A percentile compares a stretch with the other conserved stretches of the same genome.
phyloP scores from a whole-genome alignment of 2,797 vertebrate species.

The Euphonia xanthogaster region DNA sequence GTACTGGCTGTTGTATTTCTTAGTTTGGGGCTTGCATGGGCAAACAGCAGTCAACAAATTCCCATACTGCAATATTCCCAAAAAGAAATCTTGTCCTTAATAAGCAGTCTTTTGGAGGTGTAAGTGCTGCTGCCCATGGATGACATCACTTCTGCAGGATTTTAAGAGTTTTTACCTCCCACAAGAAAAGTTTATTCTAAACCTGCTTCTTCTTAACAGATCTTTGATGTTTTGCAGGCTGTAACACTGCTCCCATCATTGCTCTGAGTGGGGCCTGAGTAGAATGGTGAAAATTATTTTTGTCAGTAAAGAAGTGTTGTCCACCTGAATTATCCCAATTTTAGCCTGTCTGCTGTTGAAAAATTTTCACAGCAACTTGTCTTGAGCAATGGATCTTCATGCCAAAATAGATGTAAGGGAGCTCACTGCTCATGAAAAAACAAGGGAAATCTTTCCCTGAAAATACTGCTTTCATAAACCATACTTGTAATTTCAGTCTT shows the following conservation, averaged over 20 bases:
- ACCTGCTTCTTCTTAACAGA: not conserved
- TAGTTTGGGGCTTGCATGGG: not conserved
- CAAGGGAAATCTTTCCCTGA: not conserved
- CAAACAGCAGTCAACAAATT: not conserved
- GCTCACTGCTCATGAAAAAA: not conserved
- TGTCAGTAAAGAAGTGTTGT: not conserved
- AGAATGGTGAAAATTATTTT: not conserved
- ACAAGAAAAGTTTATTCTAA: not conserved
- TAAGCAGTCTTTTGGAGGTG: not conserved
- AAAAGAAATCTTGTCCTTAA: not conserved
- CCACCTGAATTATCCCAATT: not conserved
- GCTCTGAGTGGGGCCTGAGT: fast-evolving
- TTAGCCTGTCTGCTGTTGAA: not conserved
- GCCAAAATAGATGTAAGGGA: not conserved
- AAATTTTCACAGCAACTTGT: not conserved
- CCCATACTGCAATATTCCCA: not conserved
- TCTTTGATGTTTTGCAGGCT: not conserved
- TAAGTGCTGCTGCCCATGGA: not conserved
- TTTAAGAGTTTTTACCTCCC: not conserved
- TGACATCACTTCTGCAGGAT: not conserved
- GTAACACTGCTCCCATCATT: not conserved
- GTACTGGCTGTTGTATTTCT: not conserved
- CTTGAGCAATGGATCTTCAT: not conserved
- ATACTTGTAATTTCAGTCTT: not conserved
- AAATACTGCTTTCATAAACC: not conserved